Evolutionary conservation across 2,888 invertebrate species (phyloP).

Genomic region (Clepsis dumicolana): DNA sequence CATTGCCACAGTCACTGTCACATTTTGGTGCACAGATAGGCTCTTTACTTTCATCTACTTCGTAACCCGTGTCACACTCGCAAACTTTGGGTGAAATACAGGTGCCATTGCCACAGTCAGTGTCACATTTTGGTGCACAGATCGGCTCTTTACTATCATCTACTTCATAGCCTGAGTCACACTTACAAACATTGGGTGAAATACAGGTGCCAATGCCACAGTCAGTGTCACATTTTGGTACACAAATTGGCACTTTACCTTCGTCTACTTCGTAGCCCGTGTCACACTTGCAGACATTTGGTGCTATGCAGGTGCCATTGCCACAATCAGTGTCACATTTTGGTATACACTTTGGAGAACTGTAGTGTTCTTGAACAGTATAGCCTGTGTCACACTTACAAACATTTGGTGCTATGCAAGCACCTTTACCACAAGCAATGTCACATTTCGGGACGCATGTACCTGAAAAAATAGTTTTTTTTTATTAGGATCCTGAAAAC

Average conservation of each 20-base stretch:
- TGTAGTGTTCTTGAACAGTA: neutral
- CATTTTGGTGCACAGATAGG: slow-evolving; percentile 50
- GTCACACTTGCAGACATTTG: slow-evolving; percentile 47
- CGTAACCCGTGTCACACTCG: slow-evolving; percentile 44
- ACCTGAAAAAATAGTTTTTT: slow-evolving; percentile 15
- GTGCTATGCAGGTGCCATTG: slow-evolving; percentile 46
- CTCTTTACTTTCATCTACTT: neutral
- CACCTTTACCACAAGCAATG: slow-evolving; percentile 78
- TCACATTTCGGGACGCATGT: slow-evolving; percentile 73
- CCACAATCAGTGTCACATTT: slow-evolving; percentile 43
- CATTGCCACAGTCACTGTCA: slow-evolving; percentile 49
- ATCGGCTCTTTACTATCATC: slow-evolving; percentile 25
- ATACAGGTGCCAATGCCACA: slow-evolving; percentile 78
- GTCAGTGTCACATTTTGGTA: slow-evolving; percentile 67
- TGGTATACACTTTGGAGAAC: slow-evolving; percentile 41
- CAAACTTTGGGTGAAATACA: slow-evolving; percentile 54
- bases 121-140: slow-evolving; percentile 49
- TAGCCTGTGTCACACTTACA: slow-evolving; percentile 78
- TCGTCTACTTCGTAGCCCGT: slow-evolving; percentile 38
- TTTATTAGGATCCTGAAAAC: no score
- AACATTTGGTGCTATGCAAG: slow-evolving; percentile 76
- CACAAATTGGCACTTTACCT: slow-evolving; percentile 54
- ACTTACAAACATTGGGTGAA: slow-evolving; percentile 74
- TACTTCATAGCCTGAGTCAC: slow-evolving; percentile 57
- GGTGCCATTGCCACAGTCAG: slow-evolving; percentile 50